These are phyloP conservation scores for Centropus bengalensis DNA, from an alignment of 2,113 vertebrate species.

Conservation along the genomic window DNA sequence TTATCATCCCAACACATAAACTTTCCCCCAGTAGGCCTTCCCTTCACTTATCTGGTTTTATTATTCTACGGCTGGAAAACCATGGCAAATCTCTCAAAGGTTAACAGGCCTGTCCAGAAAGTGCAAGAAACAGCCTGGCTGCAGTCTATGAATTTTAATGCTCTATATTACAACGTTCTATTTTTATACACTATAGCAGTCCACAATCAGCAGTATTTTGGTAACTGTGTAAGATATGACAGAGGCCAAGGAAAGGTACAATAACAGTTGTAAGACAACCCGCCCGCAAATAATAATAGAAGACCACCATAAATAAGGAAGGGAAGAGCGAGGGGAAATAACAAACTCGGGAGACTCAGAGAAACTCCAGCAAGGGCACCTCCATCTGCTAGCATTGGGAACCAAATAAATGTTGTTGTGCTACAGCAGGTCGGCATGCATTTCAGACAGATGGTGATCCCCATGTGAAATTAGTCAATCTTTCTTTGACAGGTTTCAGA, in stretches of 20 bases:
- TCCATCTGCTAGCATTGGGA: background rate
- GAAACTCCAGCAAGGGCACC: background rate
- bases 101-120: constrained; percentile 64
- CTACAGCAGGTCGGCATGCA: background rate
- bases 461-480: background rate
- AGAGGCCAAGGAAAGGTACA: constrained; percentile 52
- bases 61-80: constrained; percentile 34
- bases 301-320: background rate
- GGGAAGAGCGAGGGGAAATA: background rate
- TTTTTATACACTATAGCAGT: constrained; percentile 56
- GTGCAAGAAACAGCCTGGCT: background rate
- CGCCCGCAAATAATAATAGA: background rate
- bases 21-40: background rate
- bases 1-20: constrained; percentile 30
- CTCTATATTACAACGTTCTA: constrained; percentile 53
- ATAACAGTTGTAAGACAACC: background rate
- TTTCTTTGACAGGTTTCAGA: background rate
- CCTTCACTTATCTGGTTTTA: constrained; percentile 44
- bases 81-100: constrained; percentile 43
- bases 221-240: constrained; percentile 52
- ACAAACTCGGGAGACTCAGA: background rate
- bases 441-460: constrained; percentile 8
- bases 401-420: background rate
- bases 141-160: constrained; percentile 67
- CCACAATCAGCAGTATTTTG: constrained; percentile 32